A percentile compares a stretch with the other conserved stretches of the same genome.
These are phyloP conservation scores for Megaptera novaeangliae DNA, from an alignment of 2,113 vertebrate species.

Conservation along the genomic window DNA sequence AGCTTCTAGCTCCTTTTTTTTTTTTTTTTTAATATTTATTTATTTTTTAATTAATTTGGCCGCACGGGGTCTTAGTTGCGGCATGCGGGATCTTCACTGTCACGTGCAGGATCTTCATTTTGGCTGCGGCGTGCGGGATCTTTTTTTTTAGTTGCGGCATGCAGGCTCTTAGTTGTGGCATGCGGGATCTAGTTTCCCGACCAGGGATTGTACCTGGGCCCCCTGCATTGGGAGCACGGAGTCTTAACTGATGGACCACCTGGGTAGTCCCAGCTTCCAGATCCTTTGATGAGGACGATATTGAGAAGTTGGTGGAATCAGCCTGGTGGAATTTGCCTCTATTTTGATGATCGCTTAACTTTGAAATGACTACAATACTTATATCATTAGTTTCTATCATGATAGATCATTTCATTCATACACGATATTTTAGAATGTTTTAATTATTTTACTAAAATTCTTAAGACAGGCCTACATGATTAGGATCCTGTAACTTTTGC, in stretches of 20 bases:
- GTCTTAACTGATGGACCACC: no score
- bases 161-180: no score
- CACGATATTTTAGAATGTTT: background rate
- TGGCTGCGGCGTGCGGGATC: no score
- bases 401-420: background rate
- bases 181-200: no score
- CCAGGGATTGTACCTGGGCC: no score
- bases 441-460: background rate
- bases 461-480: background rate
- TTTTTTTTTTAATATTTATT: no score
- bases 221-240: no score
- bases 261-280: background rate
- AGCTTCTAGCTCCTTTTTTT: background rate
- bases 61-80: no score
- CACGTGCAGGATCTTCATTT: no score
- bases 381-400: background rate
- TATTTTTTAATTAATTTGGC: no score
- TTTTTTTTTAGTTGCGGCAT: no score
- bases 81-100: no score
- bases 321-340: background rate
- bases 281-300: background rate
- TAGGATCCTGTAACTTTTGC: background rate
- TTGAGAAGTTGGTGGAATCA: background rate
- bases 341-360: background rate
- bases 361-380: background rate